phyloP scores from a whole-genome alignment of 2,888 invertebrate species.

The Drosophila pseudotakahashii region DNA sequence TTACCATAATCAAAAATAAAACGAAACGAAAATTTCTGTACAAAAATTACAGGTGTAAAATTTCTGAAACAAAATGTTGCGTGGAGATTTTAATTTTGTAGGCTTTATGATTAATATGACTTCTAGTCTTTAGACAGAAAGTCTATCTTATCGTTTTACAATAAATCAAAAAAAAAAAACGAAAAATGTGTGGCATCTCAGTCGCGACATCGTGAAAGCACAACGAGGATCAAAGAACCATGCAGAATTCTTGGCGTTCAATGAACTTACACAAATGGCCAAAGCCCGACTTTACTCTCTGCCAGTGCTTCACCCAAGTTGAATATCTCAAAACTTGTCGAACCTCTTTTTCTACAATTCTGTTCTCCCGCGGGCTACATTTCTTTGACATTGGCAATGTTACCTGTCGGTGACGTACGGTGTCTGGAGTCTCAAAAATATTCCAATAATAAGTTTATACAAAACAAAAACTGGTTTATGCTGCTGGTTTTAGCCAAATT shows the following conservation, averaged over 20 bases:
- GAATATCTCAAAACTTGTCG: conserved; percentile 10
- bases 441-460: too few relatives aligned
- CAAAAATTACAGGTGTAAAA: too few relatives aligned
- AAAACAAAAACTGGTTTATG: too few relatives aligned
- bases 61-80: too few relatives aligned
- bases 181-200: neutral
- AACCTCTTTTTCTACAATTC: conserved; percentile 11
- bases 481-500: too few relatives aligned
- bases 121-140: neutral
- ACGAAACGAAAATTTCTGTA: too few relatives aligned
- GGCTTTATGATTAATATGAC: too few relatives aligned
- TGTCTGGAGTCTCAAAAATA: conserved; percentile 4
- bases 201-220: neutral
- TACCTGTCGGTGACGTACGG: neutral
- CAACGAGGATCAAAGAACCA: conserved; percentile 1
- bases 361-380: conserved; percentile 3
- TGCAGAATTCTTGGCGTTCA: conserved; percentile 8
- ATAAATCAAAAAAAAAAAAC: neutral
- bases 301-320: neutral
- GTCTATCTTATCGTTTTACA: neutral
- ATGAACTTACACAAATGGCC: conserved; percentile 15
- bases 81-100: too few relatives aligned
- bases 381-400: conserved; percentile 2
- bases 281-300: neutral
- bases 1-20: too few relatives aligned